These are phyloP conservation scores for Carettochelys insculpta DNA, from an alignment of 2,113 vertebrate genomes.

Conservation along the genomic window DNA sequence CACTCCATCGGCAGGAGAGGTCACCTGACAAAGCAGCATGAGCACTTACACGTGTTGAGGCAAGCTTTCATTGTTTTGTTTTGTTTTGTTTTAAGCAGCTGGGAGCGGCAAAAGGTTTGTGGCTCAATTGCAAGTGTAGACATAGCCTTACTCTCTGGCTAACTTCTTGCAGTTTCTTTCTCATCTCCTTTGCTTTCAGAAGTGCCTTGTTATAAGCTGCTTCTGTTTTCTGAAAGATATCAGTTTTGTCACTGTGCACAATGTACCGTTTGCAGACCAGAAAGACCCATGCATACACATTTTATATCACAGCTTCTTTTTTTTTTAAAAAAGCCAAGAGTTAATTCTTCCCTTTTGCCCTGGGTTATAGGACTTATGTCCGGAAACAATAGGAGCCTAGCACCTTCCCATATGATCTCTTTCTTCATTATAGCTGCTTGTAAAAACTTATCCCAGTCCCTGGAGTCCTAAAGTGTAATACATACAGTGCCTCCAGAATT, in stretches of 20 bases:
- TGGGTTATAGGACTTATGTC: slow-evolving; percentile 68
- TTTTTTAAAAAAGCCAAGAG: slow-evolving; percentile 37
- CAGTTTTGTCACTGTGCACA: slow-evolving; percentile 53
- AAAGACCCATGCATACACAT: slow-evolving; percentile 56
- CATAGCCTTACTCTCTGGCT: background rate
- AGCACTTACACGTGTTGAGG: too few species aligned
- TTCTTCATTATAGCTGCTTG: slow-evolving; percentile 67
- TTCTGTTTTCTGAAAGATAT: slow-evolving; percentile 17
- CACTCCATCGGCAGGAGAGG: too few species aligned
- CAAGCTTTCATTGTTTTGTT: too few species aligned
- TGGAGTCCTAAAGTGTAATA: slow-evolving; percentile 65
- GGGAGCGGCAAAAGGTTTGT: too few species aligned
- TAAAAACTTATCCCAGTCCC: slow-evolving; percentile 64
- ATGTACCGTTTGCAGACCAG: slow-evolving; percentile 32
- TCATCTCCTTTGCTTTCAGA: slow-evolving; percentile 14
- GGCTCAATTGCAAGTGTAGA: too few species aligned
- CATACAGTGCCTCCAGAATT: slow-evolving; percentile 55
- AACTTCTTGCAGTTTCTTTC: background rate
- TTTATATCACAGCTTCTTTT: slow-evolving; percentile 45
- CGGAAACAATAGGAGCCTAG: slow-evolving; percentile 77
- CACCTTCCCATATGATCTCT: slow-evolving; percentile 76
- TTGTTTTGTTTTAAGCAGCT: too few species aligned
- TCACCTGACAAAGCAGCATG: too few species aligned
- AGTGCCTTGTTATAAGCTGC: slow-evolving; percentile 30
- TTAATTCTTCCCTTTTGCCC: slow-evolving; percentile 76